A percentile compares a stretch with the other conserved stretches of the same genome.
Conservation (phyloP, 1,140 invertebrate species). For the Maniola jurtina region DNA sequence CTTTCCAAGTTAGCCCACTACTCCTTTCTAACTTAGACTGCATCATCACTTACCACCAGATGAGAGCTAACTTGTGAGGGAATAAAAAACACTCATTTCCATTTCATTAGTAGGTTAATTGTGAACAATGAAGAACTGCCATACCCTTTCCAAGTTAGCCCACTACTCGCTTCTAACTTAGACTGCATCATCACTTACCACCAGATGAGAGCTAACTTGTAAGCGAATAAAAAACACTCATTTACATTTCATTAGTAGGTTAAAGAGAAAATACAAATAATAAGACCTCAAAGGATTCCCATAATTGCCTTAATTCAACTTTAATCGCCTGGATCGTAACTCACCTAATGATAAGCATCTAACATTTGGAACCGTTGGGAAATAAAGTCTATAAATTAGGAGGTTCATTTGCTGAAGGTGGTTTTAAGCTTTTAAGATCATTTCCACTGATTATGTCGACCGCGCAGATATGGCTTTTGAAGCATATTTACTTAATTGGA, state of each 20-base stretch:
- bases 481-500: neutral
- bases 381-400: constrained; percentile 3
- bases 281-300: neutral
- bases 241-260: too few species aligned
- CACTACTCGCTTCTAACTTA: too few species aligned
- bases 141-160: too few species aligned
- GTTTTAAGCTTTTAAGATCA: neutral
- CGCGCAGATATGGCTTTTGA: neutral
- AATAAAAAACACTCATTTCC: too few species aligned
- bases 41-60: too few species aligned
- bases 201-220: too few species aligned
- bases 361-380: constrained; percentile 1
- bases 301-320: constrained; percentile 4
- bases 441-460: neutral
- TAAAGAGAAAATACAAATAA: constrained; percentile 4
- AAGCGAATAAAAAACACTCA: too few species aligned
- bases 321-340: neutral
- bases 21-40: too few species aligned
- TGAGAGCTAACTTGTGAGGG: too few species aligned
- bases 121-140: neutral
- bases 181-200: too few species aligned
- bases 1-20: too few species aligned
- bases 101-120: neutral
- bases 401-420: neutral
- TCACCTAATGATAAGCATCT: neutral